Evolutionary conservation across 1,140 invertebrate species (phyloP).

Genomic region (Eufriesea mexicana): DNA sequence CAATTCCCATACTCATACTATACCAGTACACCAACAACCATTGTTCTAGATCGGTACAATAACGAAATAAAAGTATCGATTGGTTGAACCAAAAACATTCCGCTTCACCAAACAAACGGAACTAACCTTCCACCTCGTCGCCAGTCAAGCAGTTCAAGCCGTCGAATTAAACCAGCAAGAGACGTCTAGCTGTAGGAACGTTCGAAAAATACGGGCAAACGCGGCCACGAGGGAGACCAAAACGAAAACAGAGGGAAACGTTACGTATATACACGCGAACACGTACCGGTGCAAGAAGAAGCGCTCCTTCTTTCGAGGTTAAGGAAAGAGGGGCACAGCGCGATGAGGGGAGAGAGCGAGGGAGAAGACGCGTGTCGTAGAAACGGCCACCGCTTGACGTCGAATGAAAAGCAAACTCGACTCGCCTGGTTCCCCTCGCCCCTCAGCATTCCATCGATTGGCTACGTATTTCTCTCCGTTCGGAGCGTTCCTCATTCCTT

Average conservation of each 20-base stretch:
- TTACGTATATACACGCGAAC: background rate
- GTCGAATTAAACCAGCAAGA: background rate
- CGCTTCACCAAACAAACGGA: background rate
- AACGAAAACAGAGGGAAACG: background rate
- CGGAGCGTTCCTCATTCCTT: constrained; percentile 30
- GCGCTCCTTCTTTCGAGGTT: no score
- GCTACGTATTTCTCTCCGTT: constrained; percentile 40
- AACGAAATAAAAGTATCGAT: no score
- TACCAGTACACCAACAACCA: no score
- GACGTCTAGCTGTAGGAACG: background rate
- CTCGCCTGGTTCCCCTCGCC: constrained; percentile 37
- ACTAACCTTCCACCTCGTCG: background rate
- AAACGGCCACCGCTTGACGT: constrained; percentile 24
- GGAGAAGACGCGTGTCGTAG: constrained; percentile 7
- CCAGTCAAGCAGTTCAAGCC: background rate
- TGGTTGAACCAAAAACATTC: no score
- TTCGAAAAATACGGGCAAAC: constrained; percentile 27
- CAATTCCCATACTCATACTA: no score
- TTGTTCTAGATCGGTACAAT: no score
- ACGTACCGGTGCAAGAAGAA: background rate
- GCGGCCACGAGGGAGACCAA: no score
- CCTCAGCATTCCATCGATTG: constrained; percentile 57
- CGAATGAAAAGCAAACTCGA: constrained; percentile 67
- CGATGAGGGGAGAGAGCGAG: background rate
- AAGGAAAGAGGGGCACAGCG: no score